Evolutionary conservation across 1,140 invertebrate genomes (phyloP).

Genomic region (Rhynchophorus ferrugineus): DNA sequence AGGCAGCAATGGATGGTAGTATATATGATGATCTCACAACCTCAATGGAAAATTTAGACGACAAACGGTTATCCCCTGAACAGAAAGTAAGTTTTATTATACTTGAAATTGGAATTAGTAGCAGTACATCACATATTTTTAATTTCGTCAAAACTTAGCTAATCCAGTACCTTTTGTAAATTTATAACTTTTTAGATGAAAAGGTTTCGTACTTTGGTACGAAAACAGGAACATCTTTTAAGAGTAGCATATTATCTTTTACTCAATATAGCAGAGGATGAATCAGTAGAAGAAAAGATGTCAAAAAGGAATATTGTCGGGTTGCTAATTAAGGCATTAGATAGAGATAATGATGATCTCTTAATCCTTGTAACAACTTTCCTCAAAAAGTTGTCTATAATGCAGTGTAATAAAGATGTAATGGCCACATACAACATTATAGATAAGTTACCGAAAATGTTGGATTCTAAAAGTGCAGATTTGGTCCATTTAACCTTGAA

Average conservation of each 20-base stretch:
- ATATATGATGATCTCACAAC: constrained; percentile 58
- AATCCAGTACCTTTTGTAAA: no score
- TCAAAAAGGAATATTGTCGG: constrained; percentile 85
- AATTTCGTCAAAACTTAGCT: no score
- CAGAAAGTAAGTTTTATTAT: constrained; percentile 33
- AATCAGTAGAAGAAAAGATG: constrained; percentile 95
- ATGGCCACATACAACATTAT: constrained; percentile 73
- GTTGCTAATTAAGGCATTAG: constrained; percentile 81
- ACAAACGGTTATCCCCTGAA: constrained; percentile 63
- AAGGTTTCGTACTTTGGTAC: constrained; percentile 41
- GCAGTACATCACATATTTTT: not conserved
- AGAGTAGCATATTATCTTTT: constrained; percentile 85
- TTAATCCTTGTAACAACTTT: constrained; percentile 89
- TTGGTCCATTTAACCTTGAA: constrained; percentile 81
- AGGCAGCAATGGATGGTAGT: constrained; percentile 45
- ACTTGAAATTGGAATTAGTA: not conserved
- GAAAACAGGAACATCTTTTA: constrained; percentile 88
- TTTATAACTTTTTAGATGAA: constrained; percentile 11
- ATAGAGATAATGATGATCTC: constrained; percentile 77
- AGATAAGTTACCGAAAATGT: constrained; percentile 64
- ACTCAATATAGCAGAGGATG: constrained; percentile 91
- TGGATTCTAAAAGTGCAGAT: constrained; percentile 68
- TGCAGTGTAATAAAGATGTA: constrained; percentile 87
- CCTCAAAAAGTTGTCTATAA: constrained; percentile 91
- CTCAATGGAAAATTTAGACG: constrained; percentile 62